Evolutionary conservation across 2,797 vertebrate genomes (phyloP).

Genomic region (Bucorvus abyssinicus): DNA sequence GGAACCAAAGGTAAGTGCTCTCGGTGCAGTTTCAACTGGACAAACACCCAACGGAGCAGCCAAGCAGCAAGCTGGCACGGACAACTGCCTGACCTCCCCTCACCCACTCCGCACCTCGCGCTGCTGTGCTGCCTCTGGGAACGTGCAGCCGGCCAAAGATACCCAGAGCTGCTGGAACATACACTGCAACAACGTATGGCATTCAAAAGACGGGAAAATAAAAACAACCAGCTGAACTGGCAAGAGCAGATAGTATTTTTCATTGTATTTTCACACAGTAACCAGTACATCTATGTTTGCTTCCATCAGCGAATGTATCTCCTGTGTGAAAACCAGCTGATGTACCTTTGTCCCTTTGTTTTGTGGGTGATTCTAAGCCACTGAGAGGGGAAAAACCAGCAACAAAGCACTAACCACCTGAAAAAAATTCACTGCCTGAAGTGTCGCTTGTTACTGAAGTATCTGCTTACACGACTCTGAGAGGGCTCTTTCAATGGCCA

Average conservation of each 20-base stretch:
- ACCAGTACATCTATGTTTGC: background rate
- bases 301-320: background rate
- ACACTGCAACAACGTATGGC: fast-evolving
- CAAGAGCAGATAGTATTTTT: background rate
- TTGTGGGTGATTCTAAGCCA: background rate
- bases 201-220: background rate
- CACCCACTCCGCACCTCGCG: fast-evolving
- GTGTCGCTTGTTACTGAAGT: background rate
- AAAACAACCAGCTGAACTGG: background rate
- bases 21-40: background rate
- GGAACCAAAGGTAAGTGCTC: background rate
- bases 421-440: background rate
- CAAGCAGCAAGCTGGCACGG: fast-evolving
- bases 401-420: background rate
- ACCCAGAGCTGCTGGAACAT: background rate
- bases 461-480: background rate
- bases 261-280: background rate
- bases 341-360: background rate
- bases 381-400: background rate
- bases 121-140: background rate
- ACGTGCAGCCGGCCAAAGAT: background rate
- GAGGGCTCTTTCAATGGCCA: background rate
- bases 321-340: background rate
- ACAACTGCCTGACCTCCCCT: background rate
- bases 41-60: background rate